Base-by-base conservation (phyloP, 2,888 invertebrate genomes). In the Apoderus coryli region DNA sequence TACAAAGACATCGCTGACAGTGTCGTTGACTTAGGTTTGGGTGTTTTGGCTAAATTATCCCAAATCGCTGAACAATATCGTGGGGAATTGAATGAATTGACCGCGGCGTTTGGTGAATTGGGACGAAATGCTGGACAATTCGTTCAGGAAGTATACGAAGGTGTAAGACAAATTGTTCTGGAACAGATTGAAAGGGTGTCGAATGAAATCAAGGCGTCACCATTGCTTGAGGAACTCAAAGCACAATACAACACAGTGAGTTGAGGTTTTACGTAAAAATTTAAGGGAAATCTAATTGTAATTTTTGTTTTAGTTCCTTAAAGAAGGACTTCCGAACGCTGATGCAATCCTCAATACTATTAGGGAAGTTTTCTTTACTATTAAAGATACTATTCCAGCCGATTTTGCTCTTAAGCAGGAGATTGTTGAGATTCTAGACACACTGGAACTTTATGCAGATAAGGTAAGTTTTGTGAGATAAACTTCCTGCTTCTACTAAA, bases 11-110 rank as follows among this genome's bases (percentile, higher is more conserved):
- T 68, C 3, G 47, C 67, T 2, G 64, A 72, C 0, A 59, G 64
- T 1, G 34, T 50, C 1, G 30, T 43, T 2, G 46, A 51, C 4
- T 43, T 64, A 3, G 43, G 44, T 3, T 50, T 58, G 22, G 43
- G 49, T 33, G 59, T 67, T 38, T 42, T 69, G 2, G 69, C 68
- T 9, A 55, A 69, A 19, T 40, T 67, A 22, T 49, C 64, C 1
- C 63, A 67, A 43, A 58, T 76, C 49, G 53, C 72, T 31, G 73
- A 76, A 41, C 65, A 68, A 33, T 71, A 76, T 51, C 71, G 74
- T 53, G 66, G 65, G 9, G 76, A 77, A 43, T 56, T 78, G 2
- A 66, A 75, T 37, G 69, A 73, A 40, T 47, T 76, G 3, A 59
- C 67, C 25, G 61, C 64, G 30, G 54, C 61, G 1, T 42, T 71